Evolutionary conservation across 2,888 invertebrate species (phyloP).

Genomic region (Branchipolynoe longqiensis): DNA sequence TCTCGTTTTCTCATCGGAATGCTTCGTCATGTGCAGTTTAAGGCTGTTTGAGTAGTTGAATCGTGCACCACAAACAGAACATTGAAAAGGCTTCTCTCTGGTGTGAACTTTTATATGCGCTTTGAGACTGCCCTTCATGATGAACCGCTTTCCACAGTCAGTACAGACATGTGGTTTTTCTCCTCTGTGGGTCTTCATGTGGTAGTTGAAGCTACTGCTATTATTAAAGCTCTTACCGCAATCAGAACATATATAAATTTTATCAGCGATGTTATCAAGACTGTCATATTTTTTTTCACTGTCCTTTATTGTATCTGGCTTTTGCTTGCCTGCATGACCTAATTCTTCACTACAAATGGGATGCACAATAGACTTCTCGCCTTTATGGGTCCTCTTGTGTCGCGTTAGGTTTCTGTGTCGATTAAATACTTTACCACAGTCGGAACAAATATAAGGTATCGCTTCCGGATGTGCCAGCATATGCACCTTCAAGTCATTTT

Average conservation of each 20-base stretch:
- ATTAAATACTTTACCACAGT: slow-evolving; percentile 18
- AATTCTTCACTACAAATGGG: not conserved
- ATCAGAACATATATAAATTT: not conserved
- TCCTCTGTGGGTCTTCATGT: slow-evolving; percentile 24
- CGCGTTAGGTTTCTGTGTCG: not conserved
- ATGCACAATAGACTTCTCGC: slow-evolving; percentile 19
- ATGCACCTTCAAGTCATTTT: not conserved
- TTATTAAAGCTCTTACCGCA: not conserved
- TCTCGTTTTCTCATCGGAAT: slow-evolving; percentile 1
- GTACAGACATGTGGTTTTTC: not conserved
- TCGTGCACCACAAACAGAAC: not conserved
- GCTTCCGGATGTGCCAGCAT: not conserved
- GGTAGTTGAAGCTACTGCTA: not conserved
- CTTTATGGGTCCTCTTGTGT: slow-evolving; percentile 22
- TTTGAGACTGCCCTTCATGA: not conserved
- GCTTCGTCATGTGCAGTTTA: not conserved
- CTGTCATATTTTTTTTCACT: not conserved
- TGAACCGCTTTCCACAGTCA: not conserved
- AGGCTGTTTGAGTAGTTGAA: not conserved
- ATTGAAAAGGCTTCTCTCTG: not conserved
- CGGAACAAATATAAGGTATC: slow-evolving; percentile 9
- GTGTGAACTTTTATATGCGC: not conserved
- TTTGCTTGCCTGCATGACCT: not conserved
- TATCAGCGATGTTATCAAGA: not conserved
- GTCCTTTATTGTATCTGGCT: not conserved